phyloP scores from a whole-genome alignment of 2,113 vertebrate species.

The Axis porcinus region DNA sequence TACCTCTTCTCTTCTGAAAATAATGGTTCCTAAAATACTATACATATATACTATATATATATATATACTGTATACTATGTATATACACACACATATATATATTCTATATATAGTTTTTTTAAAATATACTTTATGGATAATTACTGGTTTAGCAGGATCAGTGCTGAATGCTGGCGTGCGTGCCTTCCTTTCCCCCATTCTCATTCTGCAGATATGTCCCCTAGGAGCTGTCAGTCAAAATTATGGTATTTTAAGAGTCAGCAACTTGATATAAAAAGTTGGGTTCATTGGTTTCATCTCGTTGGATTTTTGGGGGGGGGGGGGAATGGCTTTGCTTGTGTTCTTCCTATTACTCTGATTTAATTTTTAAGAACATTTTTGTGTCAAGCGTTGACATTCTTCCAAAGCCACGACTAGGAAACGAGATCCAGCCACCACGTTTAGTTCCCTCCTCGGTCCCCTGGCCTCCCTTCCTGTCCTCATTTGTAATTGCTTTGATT shows the following conservation, averaged over 20 bases:
- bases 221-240: not conserved
- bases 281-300: not conserved
- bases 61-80: not conserved
- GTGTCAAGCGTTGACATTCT: not conserved
- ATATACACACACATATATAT: not conserved
- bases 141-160: not conserved
- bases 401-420: not conserved
- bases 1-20: not conserved
- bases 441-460: not conserved
- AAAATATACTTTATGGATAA: not conserved
- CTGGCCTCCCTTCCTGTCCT: not conserved
- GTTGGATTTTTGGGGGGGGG: not conserved
- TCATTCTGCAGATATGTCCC: not conserved
- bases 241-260: not conserved
- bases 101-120: not conserved
- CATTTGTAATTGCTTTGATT: not conserved
- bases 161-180: rapidly evolving
- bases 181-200: not conserved
- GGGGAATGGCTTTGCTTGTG: not conserved
- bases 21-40: not conserved
- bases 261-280: not conserved
- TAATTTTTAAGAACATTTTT: not conserved
- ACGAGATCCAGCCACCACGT: not conserved
- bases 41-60: not conserved
- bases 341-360: not conserved